Percentiles rank a stretch among this genome's conserved stretches.
Conservation (phyloP, 2,888 invertebrate species). For the Noctua janthe region DNA sequence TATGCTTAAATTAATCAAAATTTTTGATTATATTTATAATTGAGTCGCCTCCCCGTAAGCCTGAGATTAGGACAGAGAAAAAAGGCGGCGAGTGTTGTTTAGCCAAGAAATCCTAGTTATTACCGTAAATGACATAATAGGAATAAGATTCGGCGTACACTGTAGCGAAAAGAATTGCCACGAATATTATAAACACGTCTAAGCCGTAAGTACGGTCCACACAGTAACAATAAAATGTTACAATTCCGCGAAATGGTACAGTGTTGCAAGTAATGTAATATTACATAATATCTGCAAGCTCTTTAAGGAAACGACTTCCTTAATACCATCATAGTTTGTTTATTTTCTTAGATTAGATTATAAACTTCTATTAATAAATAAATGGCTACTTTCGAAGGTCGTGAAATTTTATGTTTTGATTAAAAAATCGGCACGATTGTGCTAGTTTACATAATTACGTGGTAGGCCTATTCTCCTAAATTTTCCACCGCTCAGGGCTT, state of each 20-base stretch:
- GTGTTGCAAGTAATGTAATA: constrained; percentile 33
- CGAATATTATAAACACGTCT: constrained; percentile 44
- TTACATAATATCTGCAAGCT: constrained; percentile 16
- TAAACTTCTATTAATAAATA: constrained; percentile 1
- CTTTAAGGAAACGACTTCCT: background rate
- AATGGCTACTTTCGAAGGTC: constrained; percentile 6
- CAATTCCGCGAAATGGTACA: constrained; percentile 29
- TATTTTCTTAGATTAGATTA: constrained; percentile 10
- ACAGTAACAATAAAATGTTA: constrained; percentile 22
- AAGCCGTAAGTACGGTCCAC: constrained; percentile 28
- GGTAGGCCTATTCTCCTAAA: constrained; percentile 31
- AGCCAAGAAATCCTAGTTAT: constrained; percentile 44
- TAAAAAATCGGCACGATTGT: constrained; percentile 9
- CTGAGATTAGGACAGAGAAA: constrained; percentile 11
- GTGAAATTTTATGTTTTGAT: constrained; percentile 29
- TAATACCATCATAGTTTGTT: constrained; percentile 9
- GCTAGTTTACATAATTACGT: constrained; percentile 46
- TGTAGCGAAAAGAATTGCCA: constrained; percentile 9
- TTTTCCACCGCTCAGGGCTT: constrained; percentile 44
- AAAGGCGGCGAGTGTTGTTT: constrained; percentile 16
- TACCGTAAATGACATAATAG: constrained; percentile 27
- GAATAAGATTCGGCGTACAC: constrained; percentile 21
- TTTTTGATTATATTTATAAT: constrained; percentile 43
- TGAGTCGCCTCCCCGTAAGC: constrained; percentile 8
- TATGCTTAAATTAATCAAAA: constrained; percentile 22